Evolutionary conservation across 2,113 vertebrate species (phyloP).

Genomic region (Muntiacus muntjak): DNA sequence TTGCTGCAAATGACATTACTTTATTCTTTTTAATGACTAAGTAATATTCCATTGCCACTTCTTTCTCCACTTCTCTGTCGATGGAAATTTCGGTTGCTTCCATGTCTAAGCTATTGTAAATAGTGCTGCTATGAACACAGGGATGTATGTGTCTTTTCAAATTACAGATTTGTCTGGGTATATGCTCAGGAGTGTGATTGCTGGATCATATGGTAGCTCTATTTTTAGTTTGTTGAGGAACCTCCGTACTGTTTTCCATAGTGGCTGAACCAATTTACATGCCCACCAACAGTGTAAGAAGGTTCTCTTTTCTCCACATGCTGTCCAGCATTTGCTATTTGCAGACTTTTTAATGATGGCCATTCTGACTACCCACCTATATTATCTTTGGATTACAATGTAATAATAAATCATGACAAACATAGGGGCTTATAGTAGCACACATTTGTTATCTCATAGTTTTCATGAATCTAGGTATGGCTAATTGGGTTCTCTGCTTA

Average conservation of each 20-base stretch:
- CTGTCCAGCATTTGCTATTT: background rate
- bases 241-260: background rate
- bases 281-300: background rate
- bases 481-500: background rate
- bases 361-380: background rate
- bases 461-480: background rate
- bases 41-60: background rate
- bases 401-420: conserved; percentile 12
- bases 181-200: background rate
- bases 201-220: background rate
- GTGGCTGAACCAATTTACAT: background rate
- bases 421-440: background rate
- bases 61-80: background rate
- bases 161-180: background rate
- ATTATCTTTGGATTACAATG: background rate
- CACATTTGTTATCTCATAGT: background rate
- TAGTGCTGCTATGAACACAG: background rate
- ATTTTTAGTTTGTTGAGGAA: background rate
- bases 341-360: background rate
- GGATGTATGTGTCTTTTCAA: background rate
- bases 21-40: background rate
- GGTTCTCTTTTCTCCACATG: background rate
- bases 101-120: background rate
- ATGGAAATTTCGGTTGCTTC: background rate
- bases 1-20: background rate